Conservation (phyloP, 2,888 invertebrate genomes). For the Lamellibrachia columna region DNA sequence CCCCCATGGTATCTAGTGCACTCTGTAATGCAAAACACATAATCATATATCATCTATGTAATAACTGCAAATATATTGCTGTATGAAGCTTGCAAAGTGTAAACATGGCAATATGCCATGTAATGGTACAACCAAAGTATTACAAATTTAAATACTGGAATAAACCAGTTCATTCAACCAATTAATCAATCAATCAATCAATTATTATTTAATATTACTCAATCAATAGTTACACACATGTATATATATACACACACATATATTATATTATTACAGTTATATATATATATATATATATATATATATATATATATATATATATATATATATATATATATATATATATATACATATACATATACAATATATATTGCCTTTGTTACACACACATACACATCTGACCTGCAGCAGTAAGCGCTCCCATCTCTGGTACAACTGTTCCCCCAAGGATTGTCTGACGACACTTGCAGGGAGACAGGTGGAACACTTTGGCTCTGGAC, state of each 20-base stretch:
- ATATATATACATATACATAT: not conserved
- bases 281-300: not conserved
- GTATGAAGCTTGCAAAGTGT: no score
- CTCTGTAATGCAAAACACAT: constrained; percentile 43
- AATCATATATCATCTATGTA: not conserved
- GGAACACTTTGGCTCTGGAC: constrained; percentile 52
- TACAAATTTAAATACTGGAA: no score
- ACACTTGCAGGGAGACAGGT: constrained; percentile 47
- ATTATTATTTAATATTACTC: no score
- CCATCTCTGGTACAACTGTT: constrained; percentile 50
- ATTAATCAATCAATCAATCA: no score
- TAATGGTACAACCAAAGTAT: no score
- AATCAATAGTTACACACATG: no score
- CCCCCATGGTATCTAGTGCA: constrained; percentile 54
- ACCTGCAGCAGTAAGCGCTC: constrained; percentile 53
- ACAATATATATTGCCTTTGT: not conserved
- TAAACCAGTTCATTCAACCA: no score
- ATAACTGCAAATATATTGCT: no score
- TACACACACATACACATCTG: not conserved
- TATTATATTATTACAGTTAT: no score
- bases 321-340: not conserved
- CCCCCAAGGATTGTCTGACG: constrained; percentile 46
- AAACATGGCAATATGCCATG: no score
- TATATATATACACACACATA: no score
- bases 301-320: not conserved